Base-by-base conservation (phyloP, 2,797 vertebrate species). In the Pyrocephalus nanus region DNA sequence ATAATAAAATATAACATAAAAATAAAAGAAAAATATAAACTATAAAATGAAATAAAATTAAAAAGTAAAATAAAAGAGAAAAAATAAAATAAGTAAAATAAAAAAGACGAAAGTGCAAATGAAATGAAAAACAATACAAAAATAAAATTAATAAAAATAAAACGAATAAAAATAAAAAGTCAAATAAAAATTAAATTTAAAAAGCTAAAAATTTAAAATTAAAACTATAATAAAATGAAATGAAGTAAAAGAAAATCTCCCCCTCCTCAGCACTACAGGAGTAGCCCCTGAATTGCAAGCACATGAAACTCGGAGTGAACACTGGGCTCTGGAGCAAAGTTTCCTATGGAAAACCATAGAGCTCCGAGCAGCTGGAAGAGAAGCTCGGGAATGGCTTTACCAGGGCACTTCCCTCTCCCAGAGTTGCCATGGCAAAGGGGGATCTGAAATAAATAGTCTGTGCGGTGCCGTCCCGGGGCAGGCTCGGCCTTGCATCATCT, bases 381-480 rank as follows among this genome's bases (percentile, higher is more conserved):
- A 6, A 47, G 29, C 50, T 64, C n/a, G 32, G 43, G 79, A 88
- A 92, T 55, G 78, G 84, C 76, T 95, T 82, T 54, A 36, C 72
- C 94, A 91, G 92, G 78, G 88, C 94, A 48, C 54, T 38, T 5
- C 18, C 71, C 75, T 0, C 74, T 47, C 36, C 55, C 7, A 17
- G 4, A 51, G 88, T 67, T 80, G 8, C 80, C 93, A 86, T 84
- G 93, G 91, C 3, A 77, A 92, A 88, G 27, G 86, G 14, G 91
- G 86, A 75, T 75, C 48, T 29, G n/a, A 70, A 69, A 54, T 84
- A 94, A 94, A 55, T 77, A 94, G 92, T 69, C 86, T 93, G 85
- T 2, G 42, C 18, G 11, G 29, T 53, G 51, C 42, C 9, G 26
- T 16, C 50, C 71, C 64, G 5, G n/a, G 17, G 19, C 77, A 34